phyloP scores from a whole-genome alignment of 2,113 vertebrate genomes.

The Morone saxatilis region DNA sequence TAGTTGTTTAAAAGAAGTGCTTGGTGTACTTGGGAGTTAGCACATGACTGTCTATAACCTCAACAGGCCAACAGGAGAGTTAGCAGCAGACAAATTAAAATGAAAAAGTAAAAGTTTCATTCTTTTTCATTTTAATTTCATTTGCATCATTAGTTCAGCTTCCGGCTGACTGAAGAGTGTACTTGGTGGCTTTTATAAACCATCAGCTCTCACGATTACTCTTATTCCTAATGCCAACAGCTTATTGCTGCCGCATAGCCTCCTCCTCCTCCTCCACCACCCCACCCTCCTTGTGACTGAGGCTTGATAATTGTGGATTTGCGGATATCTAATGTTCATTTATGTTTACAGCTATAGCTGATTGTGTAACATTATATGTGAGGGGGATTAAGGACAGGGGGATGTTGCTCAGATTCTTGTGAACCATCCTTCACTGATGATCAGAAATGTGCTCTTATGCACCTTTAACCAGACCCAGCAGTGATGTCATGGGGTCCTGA shows the following conservation, averaged over 20 bases:
- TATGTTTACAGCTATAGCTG: not conserved
- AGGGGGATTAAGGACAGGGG: not conserved
- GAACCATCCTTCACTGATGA: not conserved
- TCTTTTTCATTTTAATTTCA: no score
- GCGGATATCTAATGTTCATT: not conserved
- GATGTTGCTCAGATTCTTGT: not conserved
- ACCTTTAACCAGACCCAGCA: not conserved
- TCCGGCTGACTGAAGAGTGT: not conserved
- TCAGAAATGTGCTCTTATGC: not conserved
- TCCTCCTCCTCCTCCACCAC: not conserved
- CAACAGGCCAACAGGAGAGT: not conserved
- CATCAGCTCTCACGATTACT: not conserved
- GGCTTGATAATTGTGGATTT: not conserved
- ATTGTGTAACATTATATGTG: not conserved
- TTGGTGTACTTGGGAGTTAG: not conserved
- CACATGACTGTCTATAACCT: not conserved
- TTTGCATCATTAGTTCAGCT: conserved; percentile 6
- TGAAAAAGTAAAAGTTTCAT: not conserved
- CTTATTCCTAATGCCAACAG: not conserved
- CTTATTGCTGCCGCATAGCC: not conserved
- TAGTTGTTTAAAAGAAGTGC: not conserved
- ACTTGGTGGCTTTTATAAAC: not conserved
- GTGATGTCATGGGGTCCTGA: no score
- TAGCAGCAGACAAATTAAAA: not conserved
- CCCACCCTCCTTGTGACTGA: not conserved